These are phyloP conservation scores for Gadus chalcogrammus DNA, from an alignment of 2,113 vertebrate genomes.

Conservation along the genomic window DNA sequence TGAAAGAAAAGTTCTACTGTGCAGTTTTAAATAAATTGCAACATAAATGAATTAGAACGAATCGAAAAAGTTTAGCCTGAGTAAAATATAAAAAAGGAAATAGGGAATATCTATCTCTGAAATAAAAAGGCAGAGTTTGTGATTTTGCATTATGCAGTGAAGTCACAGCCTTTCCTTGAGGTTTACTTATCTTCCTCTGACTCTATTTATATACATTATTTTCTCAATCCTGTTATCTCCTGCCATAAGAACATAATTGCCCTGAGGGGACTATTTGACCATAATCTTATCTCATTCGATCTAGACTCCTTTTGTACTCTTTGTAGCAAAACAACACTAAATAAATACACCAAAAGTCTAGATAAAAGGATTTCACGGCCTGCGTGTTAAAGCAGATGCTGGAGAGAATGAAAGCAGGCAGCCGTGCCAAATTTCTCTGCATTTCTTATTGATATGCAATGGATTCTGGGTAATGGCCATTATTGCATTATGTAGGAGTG, in stretches of 20 bases:
- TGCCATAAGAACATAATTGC: not conserved
- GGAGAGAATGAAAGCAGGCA: not conserved
- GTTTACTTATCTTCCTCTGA: not conserved
- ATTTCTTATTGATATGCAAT: constrained; percentile 17
- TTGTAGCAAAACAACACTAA: not conserved
- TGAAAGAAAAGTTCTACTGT: too few relatives aligned
- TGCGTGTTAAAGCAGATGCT: too few relatives aligned
- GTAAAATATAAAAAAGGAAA: too few relatives aligned
- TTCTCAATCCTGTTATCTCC: not conserved
- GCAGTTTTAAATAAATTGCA: too few relatives aligned
- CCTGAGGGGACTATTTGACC: not conserved
- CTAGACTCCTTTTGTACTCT: not conserved
- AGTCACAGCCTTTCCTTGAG: too few relatives aligned
- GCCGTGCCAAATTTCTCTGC: constrained; percentile 16
- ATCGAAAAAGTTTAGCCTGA: too few relatives aligned
- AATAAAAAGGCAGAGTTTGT: too few relatives aligned
- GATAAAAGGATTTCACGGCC: too few relatives aligned
- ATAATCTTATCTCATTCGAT: not conserved
- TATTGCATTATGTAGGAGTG: constrained; percentile 64
- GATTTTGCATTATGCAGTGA: too few relatives aligned
- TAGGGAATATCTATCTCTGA: too few relatives aligned
- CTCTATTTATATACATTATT: not conserved
- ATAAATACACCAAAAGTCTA: not conserved
- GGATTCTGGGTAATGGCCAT: constrained; percentile 30
- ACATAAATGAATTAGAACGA: too few relatives aligned